Conservation (phyloP, 1,140 invertebrate species). For the Dinothrombium tinctorium region DNA sequence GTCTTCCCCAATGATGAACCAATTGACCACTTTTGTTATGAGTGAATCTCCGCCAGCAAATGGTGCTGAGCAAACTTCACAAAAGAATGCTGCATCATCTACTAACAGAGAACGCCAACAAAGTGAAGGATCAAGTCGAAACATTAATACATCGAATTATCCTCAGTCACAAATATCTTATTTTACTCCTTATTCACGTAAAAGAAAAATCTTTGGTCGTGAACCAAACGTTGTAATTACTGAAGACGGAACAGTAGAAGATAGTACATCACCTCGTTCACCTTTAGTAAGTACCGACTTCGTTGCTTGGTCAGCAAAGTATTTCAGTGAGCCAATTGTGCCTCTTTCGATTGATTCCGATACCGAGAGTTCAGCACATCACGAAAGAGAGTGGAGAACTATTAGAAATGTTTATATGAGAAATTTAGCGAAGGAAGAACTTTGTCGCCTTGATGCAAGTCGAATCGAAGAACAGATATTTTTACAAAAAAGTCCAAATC, state of each 20-base stretch:
- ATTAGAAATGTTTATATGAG: slow-evolving; percentile 35
- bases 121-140: not conserved
- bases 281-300: slow-evolving; percentile 49
- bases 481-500: slow-evolving; percentile 45
- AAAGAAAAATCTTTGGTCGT: slow-evolving; percentile 20
- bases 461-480: slow-evolving; percentile 56
- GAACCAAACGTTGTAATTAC: slow-evolving; percentile 14
- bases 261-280: slow-evolving; percentile 7
- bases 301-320: slow-evolving; percentile 57
- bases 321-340: slow-evolving; percentile 31
- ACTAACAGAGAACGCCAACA: not conserved
- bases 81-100: not conserved
- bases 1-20: slow-evolving; percentile 33
- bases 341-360: slow-evolving; percentile 24
- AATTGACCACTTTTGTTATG: slow-evolving; percentile 27
- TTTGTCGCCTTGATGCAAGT: slow-evolving; percentile 25
- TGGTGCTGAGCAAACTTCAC: not conserved
- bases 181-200: slow-evolving; percentile 12
- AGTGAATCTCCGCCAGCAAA: slow-evolving; percentile 6
- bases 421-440: slow-evolving; percentile 35
- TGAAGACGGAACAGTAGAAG: slow-evolving; percentile 18
- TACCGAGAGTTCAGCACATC: slow-evolving; percentile 36
- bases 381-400: slow-evolving; percentile 40
- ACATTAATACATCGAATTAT: not conserved
- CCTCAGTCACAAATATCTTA: not conserved